Percentiles rank a stretch among this genome's conserved stretches.
Evolutionary conservation across 1,140 invertebrate species (phyloP).

Genomic region (Leucophenga varia): DNA sequence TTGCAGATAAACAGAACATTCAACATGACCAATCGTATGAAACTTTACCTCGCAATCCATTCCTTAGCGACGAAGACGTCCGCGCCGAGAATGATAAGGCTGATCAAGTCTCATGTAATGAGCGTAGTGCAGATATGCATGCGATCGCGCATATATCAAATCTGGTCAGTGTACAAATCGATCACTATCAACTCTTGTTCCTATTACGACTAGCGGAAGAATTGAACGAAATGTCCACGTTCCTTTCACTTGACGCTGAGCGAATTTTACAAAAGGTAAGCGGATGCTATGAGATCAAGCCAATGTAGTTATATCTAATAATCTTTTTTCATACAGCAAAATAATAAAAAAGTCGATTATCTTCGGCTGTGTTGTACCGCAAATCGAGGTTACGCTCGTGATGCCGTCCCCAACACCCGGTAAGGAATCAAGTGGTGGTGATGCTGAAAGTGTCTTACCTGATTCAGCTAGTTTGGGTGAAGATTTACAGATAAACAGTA

Average conservation of each 20-base stretch:
- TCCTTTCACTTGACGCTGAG: slow-evolving; percentile 76
- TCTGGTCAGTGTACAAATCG: slow-evolving; percentile 81
- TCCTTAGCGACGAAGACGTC: slow-evolving; percentile 47
- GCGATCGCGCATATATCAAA: slow-evolving; percentile 74
- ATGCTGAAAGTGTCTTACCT: slow-evolving; percentile 77
- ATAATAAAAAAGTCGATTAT: slow-evolving; percentile 65
- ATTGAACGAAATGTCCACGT: slow-evolving; percentile 76
- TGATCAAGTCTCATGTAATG: slow-evolving; percentile 3
- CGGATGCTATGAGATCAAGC: not conserved
- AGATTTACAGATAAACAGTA: slow-evolving; percentile 62
- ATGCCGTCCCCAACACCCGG: slow-evolving; percentile 79
- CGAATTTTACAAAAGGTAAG: slow-evolving; percentile 62
- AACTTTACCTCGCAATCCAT: slow-evolving; percentile 47
- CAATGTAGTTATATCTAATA: not conserved
- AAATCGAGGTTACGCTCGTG: slow-evolving; percentile 83
- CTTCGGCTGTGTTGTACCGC: slow-evolving; percentile 75
- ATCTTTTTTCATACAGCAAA: slow-evolving; percentile 31
- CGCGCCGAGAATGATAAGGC: slow-evolving; percentile 10
- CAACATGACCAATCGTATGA: no score
- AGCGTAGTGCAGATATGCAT: slow-evolving; percentile 63
- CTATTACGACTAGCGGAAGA: slow-evolving; percentile 80
- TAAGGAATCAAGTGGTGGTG: slow-evolving; percentile 77
- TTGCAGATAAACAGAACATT: no score
- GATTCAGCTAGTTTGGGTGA: slow-evolving; percentile 80
- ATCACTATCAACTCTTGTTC: slow-evolving; percentile 92